phyloP scores from a whole-genome alignment of 2,888 invertebrate genomes.

The Coronaproctus castanopsis region DNA sequence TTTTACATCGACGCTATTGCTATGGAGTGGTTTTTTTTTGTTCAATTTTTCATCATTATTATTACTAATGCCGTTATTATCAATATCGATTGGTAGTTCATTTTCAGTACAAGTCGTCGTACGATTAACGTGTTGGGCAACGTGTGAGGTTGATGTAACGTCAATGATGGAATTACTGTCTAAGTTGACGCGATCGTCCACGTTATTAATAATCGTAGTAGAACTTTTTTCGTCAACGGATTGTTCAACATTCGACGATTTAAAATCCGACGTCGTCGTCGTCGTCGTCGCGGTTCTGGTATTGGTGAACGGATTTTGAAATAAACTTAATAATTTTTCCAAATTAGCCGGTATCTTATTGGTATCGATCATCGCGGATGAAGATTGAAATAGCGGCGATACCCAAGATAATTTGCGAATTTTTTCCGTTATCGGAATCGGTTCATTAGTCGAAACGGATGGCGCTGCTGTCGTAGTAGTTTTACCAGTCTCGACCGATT shows the following conservation, averaged over 20 bases:
- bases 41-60: too few relatives aligned
- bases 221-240: background rate
- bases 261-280: slow-evolving; percentile 2
- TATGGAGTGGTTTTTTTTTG: too few relatives aligned
- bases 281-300: background rate
- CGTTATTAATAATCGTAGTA: too few relatives aligned
- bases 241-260: background rate
- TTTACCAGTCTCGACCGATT: too few relatives aligned
- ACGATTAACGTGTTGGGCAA: background rate
- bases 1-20: too few relatives aligned
- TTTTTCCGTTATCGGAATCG: slow-evolving; percentile 27
- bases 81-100: too few relatives aligned
- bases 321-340: slow-evolving; percentile 42
- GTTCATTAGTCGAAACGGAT: slow-evolving; percentile 31
- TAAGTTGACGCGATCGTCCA: background rate
- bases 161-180: too few relatives aligned
- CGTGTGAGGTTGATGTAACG: too few relatives aligned
- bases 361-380: slow-evolving; percentile 30
- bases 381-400: slow-evolving; percentile 22
- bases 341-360: slow-evolving; percentile 34
- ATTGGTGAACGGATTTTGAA: slow-evolving; percentile 34
- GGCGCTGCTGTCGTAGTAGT: too few relatives aligned
- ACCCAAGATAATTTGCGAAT: slow-evolving; percentile 42
- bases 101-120: background rate
- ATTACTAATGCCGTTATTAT: too few relatives aligned